Base-by-base conservation (phyloP, 2,113 vertebrate species). In the Indri indri region DNA sequence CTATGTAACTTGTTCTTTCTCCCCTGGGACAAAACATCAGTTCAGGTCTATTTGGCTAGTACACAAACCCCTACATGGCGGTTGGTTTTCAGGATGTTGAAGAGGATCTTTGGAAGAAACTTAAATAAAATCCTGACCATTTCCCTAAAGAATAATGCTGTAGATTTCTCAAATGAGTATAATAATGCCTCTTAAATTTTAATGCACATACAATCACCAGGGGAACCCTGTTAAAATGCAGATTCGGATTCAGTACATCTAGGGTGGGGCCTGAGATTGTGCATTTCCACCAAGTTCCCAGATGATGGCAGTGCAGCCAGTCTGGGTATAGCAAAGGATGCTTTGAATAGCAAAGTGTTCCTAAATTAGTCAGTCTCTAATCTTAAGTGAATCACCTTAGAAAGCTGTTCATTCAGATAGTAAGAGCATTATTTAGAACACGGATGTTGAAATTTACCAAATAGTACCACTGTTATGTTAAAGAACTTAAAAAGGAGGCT, bases 391-490 rank as follows among this genome's bases (percentile, higher is more conserved):
- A 82, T 85, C 37, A 87, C 27, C 71, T 79, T 68, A 76, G 45
- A 84, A 95, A 97, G 71, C 20, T 80, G 73, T 87, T 94, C 20
- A 81, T 81, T 95, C 30, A 91, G 40, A 80, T 77, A 37, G n/a
- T 0, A 5, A 88, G 27, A 79, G 40, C 32, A 68, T 66, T 94
- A 90, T 89, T 94, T 82, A 88, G 50, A 90, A 84, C 40, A 86
- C 8, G 42, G 30, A 94, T 40, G 23, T 65, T 5, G 37, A 84
- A 92, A 84, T 88, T 91, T 91, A 80, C 76, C 30, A 93, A 84
- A 85, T 2, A 79, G 20, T 90, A 90, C 9, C 30, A 20, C 50
- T 59, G 73, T 68, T 81, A 91, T 27, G 6, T 74, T 82, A 87
- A 85, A 92, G 32, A 89, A 90, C 10, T 94, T 66, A 92, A 66